Evolutionary conservation across 2,888 invertebrate genomes (phyloP).

Genomic region (Macrophya alboannulata): DNA sequence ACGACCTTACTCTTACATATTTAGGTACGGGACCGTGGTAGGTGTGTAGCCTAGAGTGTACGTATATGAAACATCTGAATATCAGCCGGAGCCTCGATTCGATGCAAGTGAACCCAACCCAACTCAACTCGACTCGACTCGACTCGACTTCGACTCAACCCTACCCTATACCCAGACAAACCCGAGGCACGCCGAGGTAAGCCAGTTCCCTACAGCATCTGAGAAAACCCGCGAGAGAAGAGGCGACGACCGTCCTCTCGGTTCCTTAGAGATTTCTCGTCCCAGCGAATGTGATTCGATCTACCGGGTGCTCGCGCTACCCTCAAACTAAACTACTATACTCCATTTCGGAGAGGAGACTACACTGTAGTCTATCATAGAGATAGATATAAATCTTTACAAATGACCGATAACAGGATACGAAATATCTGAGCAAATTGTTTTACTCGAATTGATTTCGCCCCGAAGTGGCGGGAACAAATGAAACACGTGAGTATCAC

Average conservation of each 20-base stretch:
- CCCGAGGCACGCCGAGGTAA: conserved; percentile 35
- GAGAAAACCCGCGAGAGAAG: conserved; percentile 31
- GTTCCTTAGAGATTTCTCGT: conserved; percentile 38
- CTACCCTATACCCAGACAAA: conserved; percentile 34
- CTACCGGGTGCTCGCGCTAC: conserved; percentile 37
- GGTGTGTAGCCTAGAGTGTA: conserved; percentile 4
- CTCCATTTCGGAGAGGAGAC: not conserved
- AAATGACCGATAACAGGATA: not conserved
- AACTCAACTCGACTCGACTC: conserved; percentile 9
- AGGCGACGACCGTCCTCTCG: conserved; percentile 40
- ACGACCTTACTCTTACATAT: conserved; percentile 69
- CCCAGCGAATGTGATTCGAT: conserved; percentile 32
- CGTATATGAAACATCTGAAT: conserved; percentile 44
- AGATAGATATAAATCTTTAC: not conserved
- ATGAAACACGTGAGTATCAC: not conserved
- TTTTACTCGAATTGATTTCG: not conserved
- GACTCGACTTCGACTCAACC: not conserved
- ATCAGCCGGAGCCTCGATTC: conserved; percentile 50
- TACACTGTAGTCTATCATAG: not conserved
- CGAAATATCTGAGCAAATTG: not conserved
- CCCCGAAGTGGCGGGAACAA: not conserved
- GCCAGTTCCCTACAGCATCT: conserved; percentile 43
- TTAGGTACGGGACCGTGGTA: not conserved
- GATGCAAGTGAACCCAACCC: conserved; percentile 49
- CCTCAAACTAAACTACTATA: not conserved